Conservation (phyloP, 2,113 vertebrate genomes). For the Pluvianellus socialis region DNA sequence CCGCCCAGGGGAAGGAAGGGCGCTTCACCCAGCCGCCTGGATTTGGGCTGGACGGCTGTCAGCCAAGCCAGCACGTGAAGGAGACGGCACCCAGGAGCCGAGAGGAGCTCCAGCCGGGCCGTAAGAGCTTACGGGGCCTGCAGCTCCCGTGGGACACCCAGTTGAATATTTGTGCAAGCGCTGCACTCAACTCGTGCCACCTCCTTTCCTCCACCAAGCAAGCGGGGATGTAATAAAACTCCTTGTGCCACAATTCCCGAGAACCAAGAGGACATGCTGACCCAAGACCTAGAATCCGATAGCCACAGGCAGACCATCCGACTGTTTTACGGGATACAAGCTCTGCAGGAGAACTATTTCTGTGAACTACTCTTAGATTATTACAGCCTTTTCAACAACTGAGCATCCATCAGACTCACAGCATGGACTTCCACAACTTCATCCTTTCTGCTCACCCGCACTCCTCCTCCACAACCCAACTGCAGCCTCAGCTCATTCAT, state of each 20-base stretch:
- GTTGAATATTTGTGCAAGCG: neutral
- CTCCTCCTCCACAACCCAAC: neutral
- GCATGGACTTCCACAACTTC: neutral
- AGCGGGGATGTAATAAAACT: neutral
- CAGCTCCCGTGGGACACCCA: neutral
- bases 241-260: accelerated
- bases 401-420: neutral
- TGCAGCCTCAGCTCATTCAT: neutral
- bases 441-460: neutral
- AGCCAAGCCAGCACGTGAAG: neutral
- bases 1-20: neutral
- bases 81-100: accelerated
- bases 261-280: neutral
- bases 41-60: neutral
- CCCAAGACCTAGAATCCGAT: neutral
- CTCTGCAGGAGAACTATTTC: neutral
- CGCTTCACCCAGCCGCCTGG: accelerated
- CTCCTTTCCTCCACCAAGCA: neutral
- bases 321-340: neutral
- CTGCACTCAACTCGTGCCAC: accelerated
- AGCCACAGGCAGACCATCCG: too few relatives aligned
- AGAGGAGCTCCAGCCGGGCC: neutral
- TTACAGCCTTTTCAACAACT: neutral
- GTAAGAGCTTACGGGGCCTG: neutral
- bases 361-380: neutral